Evolutionary conservation across 2,888 invertebrate genomes (phyloP).

Genomic region (Mesorhabditis spiculigera): DNA sequence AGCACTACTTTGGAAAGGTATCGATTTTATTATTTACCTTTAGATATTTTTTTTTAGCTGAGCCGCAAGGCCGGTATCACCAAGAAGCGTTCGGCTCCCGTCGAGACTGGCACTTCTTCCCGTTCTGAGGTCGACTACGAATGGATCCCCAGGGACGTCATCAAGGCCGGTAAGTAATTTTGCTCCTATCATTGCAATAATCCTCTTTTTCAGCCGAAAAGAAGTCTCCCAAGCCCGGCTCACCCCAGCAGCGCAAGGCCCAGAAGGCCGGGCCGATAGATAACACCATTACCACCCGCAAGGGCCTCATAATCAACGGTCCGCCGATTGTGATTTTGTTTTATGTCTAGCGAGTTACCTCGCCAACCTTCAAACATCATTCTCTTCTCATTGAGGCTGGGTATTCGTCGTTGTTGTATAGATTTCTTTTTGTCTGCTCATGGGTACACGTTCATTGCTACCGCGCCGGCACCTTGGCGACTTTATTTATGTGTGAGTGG

Average conservation of each 20-base stretch:
- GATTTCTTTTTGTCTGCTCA: too few relatives aligned
- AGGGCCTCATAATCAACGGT: too few relatives aligned
- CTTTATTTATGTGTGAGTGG: too few relatives aligned
- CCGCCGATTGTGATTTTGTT: too few relatives aligned
- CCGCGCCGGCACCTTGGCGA: too few relatives aligned
- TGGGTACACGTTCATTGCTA: too few relatives aligned
- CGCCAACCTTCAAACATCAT: too few relatives aligned
- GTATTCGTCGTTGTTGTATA: too few relatives aligned
- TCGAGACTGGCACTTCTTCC: conserved; percentile 83
- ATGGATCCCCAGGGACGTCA: conserved; percentile 84
- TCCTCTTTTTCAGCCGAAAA: conserved; percentile 21
- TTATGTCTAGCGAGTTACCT: too few relatives aligned
- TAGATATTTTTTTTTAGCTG: conserved; percentile 30
- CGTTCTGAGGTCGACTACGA: conserved; percentile 86
- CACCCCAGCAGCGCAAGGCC: conserved; percentile 41
- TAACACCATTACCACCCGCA: too few relatives aligned
- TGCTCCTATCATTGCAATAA: not conserved
- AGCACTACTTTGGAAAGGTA: conserved; percentile 58
- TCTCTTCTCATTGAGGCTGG: too few relatives aligned
- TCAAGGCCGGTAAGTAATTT: conserved; percentile 26
- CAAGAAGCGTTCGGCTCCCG: conserved; percentile 32
- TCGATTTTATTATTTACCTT: not conserved
- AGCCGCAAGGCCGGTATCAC: conserved; percentile 50
- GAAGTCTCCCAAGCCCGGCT: conserved; percentile 44
- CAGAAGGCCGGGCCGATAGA: conserved; percentile 41